Conservation (phyloP, 1,140 invertebrate genomes). For the Drosophila elegans region DNA sequence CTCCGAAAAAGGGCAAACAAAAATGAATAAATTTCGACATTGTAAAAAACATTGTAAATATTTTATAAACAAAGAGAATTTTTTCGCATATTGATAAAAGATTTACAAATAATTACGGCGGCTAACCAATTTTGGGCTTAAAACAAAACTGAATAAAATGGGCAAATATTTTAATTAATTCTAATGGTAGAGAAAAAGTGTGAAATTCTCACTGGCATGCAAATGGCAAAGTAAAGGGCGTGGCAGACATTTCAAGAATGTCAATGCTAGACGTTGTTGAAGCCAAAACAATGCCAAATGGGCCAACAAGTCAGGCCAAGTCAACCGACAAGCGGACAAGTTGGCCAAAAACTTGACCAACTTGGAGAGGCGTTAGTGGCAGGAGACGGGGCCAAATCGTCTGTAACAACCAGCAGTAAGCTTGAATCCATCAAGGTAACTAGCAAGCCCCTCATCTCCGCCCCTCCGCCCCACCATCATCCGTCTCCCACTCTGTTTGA, state of each 20-base stretch:
- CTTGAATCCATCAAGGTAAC: constrained; percentile 39
- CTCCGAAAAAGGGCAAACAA: constrained; percentile 19
- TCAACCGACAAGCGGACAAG: constrained; percentile 43
- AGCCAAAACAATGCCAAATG: constrained; percentile 61
- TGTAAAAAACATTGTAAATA: constrained; percentile 25
- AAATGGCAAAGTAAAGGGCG: constrained; percentile 15
- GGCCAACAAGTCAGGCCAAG: constrained; percentile 36
- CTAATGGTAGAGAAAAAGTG: constrained; percentile 17
- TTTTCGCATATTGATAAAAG: constrained; percentile 24
- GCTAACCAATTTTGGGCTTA: constrained; percentile 16
- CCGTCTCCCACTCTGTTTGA: constrained; percentile 31
- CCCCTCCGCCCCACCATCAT: not conserved
- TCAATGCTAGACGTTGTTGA: constrained; percentile 42
- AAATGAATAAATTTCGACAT: constrained; percentile 17
- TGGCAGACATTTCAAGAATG: constrained; percentile 42
- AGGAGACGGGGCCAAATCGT: constrained; percentile 24
- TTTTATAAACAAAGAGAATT: constrained; percentile 24
- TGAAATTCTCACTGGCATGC: constrained; percentile 27
- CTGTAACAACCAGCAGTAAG: constrained; percentile 25
- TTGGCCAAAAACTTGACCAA: constrained; percentile 65
- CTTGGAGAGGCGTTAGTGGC: constrained; percentile 17
- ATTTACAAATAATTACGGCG: constrained; percentile 20
- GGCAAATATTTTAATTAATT: constrained; percentile 18
- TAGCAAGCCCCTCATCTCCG: not conserved
- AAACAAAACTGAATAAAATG: constrained; percentile 3